A percentile compares a stretch with the other conserved stretches of the same genome.
Evolutionary conservation across 1,140 invertebrate genomes (phyloP).

Genomic region (Whitmania pigra): DNA sequence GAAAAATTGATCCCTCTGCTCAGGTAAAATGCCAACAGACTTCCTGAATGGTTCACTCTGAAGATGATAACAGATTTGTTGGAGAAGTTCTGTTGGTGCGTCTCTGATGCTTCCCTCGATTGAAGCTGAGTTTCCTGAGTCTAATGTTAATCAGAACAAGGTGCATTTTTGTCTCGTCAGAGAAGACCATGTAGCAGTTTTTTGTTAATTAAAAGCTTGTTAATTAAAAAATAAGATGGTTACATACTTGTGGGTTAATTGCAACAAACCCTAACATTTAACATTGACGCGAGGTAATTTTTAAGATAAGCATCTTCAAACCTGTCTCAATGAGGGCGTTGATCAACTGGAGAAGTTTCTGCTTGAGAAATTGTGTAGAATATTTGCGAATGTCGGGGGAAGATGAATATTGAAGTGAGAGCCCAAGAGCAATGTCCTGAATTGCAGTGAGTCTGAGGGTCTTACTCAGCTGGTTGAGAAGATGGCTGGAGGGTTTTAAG

Average conservation of each 20-base stretch:
- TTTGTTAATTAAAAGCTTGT: no score
- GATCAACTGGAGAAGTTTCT: conserved; percentile 68
- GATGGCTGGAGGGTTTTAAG: conserved; percentile 58
- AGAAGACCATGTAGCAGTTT: no score
- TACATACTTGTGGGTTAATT: no score
- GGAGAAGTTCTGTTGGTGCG: conserved; percentile 70
- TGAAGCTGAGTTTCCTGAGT: conserved; percentile 5
- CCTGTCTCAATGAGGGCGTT: conserved; percentile 65
- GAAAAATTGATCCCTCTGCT: conserved; percentile 66
- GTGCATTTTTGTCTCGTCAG: no score
- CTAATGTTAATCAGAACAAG: not conserved
- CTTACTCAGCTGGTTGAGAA: conserved; percentile 68
- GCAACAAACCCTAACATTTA: no score
- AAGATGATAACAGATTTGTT: conserved; percentile 59
- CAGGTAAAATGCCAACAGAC: conserved; percentile 46
- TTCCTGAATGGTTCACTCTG: conserved; percentile 44
- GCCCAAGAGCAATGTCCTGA: conserved; percentile 74
- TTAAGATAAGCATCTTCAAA: conserved; percentile 26
- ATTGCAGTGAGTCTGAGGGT: conserved; percentile 67
- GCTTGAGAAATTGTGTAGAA: conserved; percentile 63
- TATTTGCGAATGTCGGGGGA: conserved; percentile 58
- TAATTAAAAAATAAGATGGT: no score
- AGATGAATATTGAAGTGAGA: conserved; percentile 65
- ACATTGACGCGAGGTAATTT: no score
- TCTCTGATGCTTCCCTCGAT: conserved; percentile 68